These are phyloP conservation scores for Cerastis leucographa DNA, from an alignment of 2,888 invertebrate species.

Conservation along the genomic window DNA sequence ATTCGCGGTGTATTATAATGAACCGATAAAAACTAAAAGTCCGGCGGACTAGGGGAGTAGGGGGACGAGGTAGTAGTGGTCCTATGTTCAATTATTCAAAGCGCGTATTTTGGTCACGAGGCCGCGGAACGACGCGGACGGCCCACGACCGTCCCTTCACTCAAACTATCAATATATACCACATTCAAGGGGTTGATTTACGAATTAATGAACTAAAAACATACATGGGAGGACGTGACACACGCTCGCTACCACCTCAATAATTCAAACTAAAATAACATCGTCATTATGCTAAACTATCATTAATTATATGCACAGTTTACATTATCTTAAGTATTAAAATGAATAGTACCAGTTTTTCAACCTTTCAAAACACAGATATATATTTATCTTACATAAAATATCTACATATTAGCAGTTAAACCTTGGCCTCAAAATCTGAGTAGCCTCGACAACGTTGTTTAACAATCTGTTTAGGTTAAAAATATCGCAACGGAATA, in stretches of 20 bases:
- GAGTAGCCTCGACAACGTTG: slow-evolving; percentile 83
- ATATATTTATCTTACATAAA: slow-evolving; percentile 82
- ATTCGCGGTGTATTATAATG: slow-evolving; percentile 73
- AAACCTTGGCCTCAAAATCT: slow-evolving; percentile 88
- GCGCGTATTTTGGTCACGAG: slow-evolving; percentile 89
- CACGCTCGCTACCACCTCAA: slow-evolving; percentile 61
- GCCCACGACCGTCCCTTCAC: slow-evolving; percentile 71
- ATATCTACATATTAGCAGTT: slow-evolving; percentile 84
- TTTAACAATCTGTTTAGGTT: slow-evolving; percentile 84
- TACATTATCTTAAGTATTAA: slow-evolving; percentile 58
- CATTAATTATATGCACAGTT: slow-evolving; percentile 69
- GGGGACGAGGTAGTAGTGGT: slow-evolving; percentile 72
- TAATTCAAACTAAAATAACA: slow-evolving; percentile 57
- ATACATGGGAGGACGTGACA: slow-evolving; percentile 63
- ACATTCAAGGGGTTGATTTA: slow-evolving; percentile 80
- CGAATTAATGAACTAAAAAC: slow-evolving; percentile 79
- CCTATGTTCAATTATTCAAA: slow-evolving; percentile 85
- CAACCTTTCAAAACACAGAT: slow-evolving; percentile 74
- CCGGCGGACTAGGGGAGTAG: slow-evolving; percentile 59
- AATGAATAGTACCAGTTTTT: slow-evolving; percentile 74
- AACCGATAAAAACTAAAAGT: slow-evolving; percentile 80
- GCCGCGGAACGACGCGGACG: slow-evolving; percentile 74
- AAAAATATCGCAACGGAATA: slow-evolving; percentile 84
- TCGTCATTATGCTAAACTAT: slow-evolving; percentile 64
- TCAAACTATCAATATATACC: slow-evolving; percentile 71